Percentiles rank a stretch among this genome's conserved stretches.
phyloP scores from a whole-genome alignment of 2,888 invertebrate genomes.

The Rhamnusium bicolor region DNA sequence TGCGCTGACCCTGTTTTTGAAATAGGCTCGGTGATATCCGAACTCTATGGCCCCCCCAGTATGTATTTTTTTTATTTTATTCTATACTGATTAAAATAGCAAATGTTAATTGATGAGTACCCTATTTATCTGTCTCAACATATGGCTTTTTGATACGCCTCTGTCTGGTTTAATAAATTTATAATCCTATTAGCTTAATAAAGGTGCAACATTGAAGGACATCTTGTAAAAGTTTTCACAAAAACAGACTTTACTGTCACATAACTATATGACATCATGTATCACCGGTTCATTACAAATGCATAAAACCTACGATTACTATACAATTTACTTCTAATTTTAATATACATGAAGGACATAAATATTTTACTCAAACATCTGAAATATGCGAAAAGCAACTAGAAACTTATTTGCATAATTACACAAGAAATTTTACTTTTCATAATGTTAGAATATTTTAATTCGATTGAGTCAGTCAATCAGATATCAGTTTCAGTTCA shows the following conservation, averaged over 20 bases:
- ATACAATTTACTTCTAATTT: conserved; percentile 37
- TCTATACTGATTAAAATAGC: no score
- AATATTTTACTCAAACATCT: conserved; percentile 18
- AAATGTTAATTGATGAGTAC: no score
- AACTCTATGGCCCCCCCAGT: no score
- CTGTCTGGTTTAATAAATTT: conserved; percentile 33
- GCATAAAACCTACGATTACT: conserved; percentile 41
- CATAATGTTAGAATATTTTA: neutral
- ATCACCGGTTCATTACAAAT: conserved; percentile 45
- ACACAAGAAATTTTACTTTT: conserved; percentile 1
- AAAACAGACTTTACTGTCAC: conserved; percentile 46
- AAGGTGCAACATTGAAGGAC: conserved; percentile 52
- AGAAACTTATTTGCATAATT: conserved; percentile 12
- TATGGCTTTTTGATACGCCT: neutral
- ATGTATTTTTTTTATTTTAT: no score
- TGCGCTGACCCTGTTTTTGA: no score
- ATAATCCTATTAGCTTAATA: conserved; percentile 49
- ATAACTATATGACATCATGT: conserved; percentile 40
- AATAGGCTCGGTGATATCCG: no score
- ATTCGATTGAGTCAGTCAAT: neutral
- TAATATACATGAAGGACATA: conserved; percentile 42
- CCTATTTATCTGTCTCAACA: neutral
- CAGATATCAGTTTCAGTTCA: neutral
- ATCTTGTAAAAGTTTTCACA: conserved; percentile 49
- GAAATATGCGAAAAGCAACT: conserved; percentile 30